A percentile compares a stretch with the other conserved stretches of the same genome.
Conservation (phyloP, 2,797 vertebrate species). For the Gymnoscopelus microlampas region DNA sequence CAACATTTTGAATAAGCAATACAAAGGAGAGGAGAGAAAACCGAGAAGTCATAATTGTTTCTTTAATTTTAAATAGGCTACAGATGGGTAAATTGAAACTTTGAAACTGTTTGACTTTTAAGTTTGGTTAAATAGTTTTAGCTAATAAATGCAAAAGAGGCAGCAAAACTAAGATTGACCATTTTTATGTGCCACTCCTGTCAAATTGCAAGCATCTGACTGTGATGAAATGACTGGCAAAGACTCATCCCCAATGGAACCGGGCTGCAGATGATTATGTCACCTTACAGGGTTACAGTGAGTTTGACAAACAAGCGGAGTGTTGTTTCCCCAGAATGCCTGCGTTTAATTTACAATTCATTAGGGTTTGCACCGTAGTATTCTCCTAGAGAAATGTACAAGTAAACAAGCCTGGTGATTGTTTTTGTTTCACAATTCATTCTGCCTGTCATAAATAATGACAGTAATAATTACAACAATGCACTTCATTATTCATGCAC, state of each 20-base stretch:
- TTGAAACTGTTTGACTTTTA: no score
- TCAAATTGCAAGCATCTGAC: conserved; percentile 16
- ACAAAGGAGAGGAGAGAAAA: not conserved
- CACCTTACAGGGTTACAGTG: conserved; percentile 29
- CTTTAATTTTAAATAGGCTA: no score
- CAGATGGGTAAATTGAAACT: no score
- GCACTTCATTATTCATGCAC: no score
- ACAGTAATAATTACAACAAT: no score
- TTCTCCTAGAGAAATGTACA: not conserved
- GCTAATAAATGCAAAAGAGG: no score
- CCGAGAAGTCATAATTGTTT: not conserved
- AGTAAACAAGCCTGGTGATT: conserved; percentile 3
- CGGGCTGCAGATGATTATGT: conserved; percentile 8
- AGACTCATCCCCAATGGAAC: conserved; percentile 25
- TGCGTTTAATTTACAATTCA: conserved; percentile 9
- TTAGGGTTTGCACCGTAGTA: not conserved
- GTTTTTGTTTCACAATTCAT: not conserved
- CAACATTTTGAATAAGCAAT: no score
- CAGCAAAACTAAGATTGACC: no score
- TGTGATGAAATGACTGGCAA: conserved; percentile 12
- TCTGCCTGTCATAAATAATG: not conserved
- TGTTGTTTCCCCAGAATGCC: conserved; percentile 20
- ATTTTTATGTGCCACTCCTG: no score
- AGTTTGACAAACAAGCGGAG: conserved; percentile 26
- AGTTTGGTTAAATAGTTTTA: no score